Percentiles rank a stretch among this genome's conserved stretches.
Conservation (phyloP, 2,113 vertebrate genomes). For the Crotalus viridis region DNA sequence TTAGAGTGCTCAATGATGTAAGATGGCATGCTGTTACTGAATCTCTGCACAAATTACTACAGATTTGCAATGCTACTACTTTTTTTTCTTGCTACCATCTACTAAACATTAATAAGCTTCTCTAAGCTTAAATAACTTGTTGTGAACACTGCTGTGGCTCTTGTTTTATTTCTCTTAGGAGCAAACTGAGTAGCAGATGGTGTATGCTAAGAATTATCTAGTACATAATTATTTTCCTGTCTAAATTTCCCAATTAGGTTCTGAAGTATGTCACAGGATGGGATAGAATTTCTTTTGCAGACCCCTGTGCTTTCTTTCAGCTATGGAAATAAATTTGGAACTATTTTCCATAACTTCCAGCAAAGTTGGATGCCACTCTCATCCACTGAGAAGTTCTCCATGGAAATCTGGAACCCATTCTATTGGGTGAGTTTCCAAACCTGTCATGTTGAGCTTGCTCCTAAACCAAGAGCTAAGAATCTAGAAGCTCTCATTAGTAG, state of each 20-base stretch:
- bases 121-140: background rate
- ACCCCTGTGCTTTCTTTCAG: background rate
- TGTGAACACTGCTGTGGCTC: background rate
- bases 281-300: background rate
- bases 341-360: background rate
- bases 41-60: background rate
- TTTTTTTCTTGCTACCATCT: background rate
- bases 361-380: background rate
- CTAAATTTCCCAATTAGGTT: slow-evolving; percentile 9
- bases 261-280: background rate
- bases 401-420: background rate
- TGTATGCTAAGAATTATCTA: background rate
- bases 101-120: background rate
- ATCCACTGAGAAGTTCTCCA: background rate
- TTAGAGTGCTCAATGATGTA: background rate
- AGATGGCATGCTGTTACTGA: background rate
- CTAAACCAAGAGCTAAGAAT: background rate
- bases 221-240: background rate
- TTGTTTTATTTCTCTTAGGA: background rate
- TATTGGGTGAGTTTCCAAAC: background rate
- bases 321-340: background rate
- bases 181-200: background rate
- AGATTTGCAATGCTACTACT: background rate
- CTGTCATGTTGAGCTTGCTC: background rate
- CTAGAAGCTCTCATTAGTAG: background rate